Base-by-base conservation (phyloP, 2,888 invertebrate species). In the Thymelicus acteon region DNA sequence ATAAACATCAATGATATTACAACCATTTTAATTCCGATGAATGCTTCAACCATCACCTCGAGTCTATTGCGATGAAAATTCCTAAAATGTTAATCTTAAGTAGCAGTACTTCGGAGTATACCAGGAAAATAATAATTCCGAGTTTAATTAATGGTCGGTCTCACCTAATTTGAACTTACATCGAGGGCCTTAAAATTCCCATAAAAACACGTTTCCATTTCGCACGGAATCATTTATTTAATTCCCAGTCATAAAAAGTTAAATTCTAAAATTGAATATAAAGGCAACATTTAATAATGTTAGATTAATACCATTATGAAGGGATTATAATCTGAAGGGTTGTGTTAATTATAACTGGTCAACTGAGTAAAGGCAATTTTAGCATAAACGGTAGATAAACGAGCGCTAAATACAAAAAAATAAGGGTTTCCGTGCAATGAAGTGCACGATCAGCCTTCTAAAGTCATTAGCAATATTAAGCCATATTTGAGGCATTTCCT, bases 101-200 rank as follows among this genome's bases (percentile, higher is more conserved):
- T 24, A 19, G 19, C 19, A 19, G 37, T 62, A 47, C 58, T 47
- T n/a, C 37, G 57, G 58, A 44, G 57, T 31, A 44, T 52, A 48
- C 24, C 58, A 40, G 40, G 61, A 40, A 52, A 60, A 67, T 60
- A 60, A 67, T 61, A 67, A 67, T 67, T 54, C 44, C 54, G 37
- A 54, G 44, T 61, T 68, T 68, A 61, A 68, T 54, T 31, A 52
- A 52, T 61, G 52, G 39, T 48, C 19, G 60, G 60, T 67, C 67
- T 61, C 49, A 61, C 61, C 61, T 68, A 68, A 68, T 68, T 68
- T 68, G 24, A 61, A 68, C 61, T 68, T 61, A 61, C 61, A 54
- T 54, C 57, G 37, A 57, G 47, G 52, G 52, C 2, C 49, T 54
- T 52, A 67, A 60, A 61, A 67, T 31, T 19, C 60, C 52, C 60